phyloP scores from a whole-genome alignment of 2,113 vertebrate species.

The Elachura formosa region DNA sequence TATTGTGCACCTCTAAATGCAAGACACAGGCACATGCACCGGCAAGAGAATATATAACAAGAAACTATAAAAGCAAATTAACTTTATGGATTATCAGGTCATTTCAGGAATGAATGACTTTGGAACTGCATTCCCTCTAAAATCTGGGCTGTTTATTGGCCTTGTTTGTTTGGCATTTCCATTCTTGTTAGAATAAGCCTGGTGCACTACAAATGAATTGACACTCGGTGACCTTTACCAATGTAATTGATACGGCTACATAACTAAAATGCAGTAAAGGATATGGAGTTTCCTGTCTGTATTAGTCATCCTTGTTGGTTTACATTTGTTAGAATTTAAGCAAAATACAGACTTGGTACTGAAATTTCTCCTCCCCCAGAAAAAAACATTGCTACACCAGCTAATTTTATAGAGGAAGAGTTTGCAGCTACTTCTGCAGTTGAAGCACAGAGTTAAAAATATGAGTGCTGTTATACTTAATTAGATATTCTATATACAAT shows the following conservation, averaged over 20 bases:
- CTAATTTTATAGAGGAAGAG: neutral
- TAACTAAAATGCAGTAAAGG: neutral
- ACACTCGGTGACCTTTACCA: neutral
- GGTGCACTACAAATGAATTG: neutral
- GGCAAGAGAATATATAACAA: neutral
- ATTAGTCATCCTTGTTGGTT: neutral
- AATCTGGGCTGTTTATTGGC: neutral
- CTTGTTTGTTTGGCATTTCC: neutral
- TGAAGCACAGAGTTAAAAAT: neutral
- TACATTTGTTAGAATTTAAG: neutral
- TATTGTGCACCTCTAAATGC: neutral
- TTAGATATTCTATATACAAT: neutral
- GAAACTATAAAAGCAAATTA: neutral
- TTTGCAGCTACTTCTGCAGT: neutral
- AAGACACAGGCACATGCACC: rapidly evolving
- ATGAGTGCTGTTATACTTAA: neutral
- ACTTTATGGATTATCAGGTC: neutral
- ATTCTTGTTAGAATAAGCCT: neutral
- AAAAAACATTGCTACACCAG: neutral
- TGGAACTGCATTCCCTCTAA: neutral
- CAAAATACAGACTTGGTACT: neutral
- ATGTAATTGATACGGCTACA: neutral
- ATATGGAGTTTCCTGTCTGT: neutral
- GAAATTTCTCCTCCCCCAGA: rapidly evolving
- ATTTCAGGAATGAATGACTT: neutral